These are phyloP conservation scores for Crotalus horridus DNA, from an alignment of 2,113 vertebrate genomes.

Conservation along the genomic window DNA sequence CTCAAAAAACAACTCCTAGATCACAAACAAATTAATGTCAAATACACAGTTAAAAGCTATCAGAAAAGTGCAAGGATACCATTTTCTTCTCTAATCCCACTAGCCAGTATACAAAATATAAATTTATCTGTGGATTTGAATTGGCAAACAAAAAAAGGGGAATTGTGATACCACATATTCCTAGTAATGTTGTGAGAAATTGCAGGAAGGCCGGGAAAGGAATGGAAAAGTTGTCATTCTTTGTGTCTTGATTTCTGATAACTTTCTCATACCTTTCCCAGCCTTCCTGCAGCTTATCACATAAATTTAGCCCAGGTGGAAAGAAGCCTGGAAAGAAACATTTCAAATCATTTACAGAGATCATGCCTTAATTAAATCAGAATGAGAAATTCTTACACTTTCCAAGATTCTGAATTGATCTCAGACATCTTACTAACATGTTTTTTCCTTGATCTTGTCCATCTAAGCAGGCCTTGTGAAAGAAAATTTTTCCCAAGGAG, in stretches of 20 bases:
- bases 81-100: background rate
- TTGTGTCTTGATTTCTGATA: background rate
- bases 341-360: background rate
- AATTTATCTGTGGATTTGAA: background rate
- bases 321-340: background rate
- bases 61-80: background rate
- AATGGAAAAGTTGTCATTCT: background rate
- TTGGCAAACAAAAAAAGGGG: background rate
- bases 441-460: background rate
- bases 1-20: background rate
- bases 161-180: background rate
- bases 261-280: background rate
- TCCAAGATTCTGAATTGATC: background rate
- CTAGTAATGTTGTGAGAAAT: background rate
- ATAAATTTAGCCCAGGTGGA: background rate
- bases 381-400: background rate
- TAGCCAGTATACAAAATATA: background rate
- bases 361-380: background rate
- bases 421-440: background rate
- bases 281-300: background rate
- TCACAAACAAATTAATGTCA: background rate
- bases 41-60: background rate
- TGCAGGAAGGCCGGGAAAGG: background rate
- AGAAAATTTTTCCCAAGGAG: background rate
- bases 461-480: background rate